Evolutionary conservation across 2,888 invertebrate species (phyloP), one percentile per base, ranked within the genome.

Genomic region (Cyclophora albipunctata): DNA sequence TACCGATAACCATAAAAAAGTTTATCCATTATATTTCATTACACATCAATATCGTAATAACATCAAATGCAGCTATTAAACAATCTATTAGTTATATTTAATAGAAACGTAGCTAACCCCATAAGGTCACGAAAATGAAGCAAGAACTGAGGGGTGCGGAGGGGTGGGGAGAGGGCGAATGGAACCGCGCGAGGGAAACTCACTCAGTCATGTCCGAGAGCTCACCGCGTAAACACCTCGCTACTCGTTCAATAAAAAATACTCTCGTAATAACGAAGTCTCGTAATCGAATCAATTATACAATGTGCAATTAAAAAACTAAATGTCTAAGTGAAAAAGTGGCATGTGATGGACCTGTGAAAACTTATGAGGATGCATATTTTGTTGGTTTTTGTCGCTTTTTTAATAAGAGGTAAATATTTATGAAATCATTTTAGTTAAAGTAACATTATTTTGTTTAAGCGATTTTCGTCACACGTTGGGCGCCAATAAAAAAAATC

Each of bases 91-190:
- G 60, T 65, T 55, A 63, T 62, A 66, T 65, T 66, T 63, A 64
- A 60, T 64, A 68, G n/a, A n/a, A 62, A 68, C 64, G 69, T 68
- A 68, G 60, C 68, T 79, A 83, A 80, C 69, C 72, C 69, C 69
- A 71, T 78, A 79, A 78, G 79, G 81, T 81, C 77, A 78, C 75
- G 80, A 80, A 80, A 82, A 81, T 76, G 77, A 78, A 78, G 75
- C 75, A 67, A 70, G 37, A 37, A 37, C 37, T 37, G 4, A 37
- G 37, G 5, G 70, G 66, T 71, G 68, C 73, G 78, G 61, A 78
- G 63, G 75, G 76, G 78, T 78, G 70, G 77, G 73, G 74, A 64
- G 69, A 71, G 64, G 62, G 69, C 70, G 67, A 73, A 68, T 59
- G 58, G 63, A 64, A 58, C 70, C 66, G 69, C 69, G 66, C 53